These are phyloP conservation scores for Drosophila nikananu DNA, from an alignment of 1,140 invertebrate species.

Conservation along the genomic window DNA sequence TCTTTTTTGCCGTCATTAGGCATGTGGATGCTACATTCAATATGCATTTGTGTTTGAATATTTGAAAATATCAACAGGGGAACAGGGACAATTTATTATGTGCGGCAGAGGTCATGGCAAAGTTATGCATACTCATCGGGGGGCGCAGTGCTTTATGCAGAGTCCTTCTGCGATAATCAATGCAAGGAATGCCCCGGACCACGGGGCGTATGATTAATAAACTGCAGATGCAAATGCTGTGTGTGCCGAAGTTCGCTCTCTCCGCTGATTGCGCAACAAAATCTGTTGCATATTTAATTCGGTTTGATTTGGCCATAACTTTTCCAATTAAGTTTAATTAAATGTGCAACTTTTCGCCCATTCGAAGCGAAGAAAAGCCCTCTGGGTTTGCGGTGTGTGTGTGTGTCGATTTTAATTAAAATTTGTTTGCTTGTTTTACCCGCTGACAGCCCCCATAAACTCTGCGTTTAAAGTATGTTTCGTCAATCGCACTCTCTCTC, in stretches of 20 bases:
- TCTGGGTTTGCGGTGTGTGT: slow-evolving; percentile 20
- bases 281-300: slow-evolving; percentile 80
- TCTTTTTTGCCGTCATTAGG: slow-evolving; percentile 54
- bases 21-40: slow-evolving; percentile 56
- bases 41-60: slow-evolving; percentile 70
- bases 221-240: slow-evolving; percentile 49
- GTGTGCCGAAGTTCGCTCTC: slow-evolving; percentile 32
- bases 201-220: slow-evolving; percentile 66
- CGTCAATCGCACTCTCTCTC: slow-evolving; percentile 10
- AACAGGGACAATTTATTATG: slow-evolving; percentile 63
- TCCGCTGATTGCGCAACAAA: slow-evolving; percentile 61
- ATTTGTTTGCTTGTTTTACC: slow-evolving; percentile 50
- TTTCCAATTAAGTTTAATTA: slow-evolving; percentile 81
- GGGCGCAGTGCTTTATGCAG: slow-evolving; percentile 14
- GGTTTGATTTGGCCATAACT: slow-evolving; percentile 77
- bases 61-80: slow-evolving; percentile 54
- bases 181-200: slow-evolving; percentile 38
- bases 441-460: slow-evolving; percentile 24
- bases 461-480: slow-evolving; percentile 18
- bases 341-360: slow-evolving; percentile 62
- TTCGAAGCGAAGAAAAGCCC: slow-evolving; percentile 12
- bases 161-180: slow-evolving; percentile 32
- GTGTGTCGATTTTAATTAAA: slow-evolving; percentile 64
- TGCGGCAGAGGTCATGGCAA: slow-evolving; percentile 70
- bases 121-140: slow-evolving; percentile 57